These are phyloP conservation scores for Corythucha ciliata DNA, from an alignment of 2,888 invertebrate genomes.

Conservation along the genomic window DNA sequence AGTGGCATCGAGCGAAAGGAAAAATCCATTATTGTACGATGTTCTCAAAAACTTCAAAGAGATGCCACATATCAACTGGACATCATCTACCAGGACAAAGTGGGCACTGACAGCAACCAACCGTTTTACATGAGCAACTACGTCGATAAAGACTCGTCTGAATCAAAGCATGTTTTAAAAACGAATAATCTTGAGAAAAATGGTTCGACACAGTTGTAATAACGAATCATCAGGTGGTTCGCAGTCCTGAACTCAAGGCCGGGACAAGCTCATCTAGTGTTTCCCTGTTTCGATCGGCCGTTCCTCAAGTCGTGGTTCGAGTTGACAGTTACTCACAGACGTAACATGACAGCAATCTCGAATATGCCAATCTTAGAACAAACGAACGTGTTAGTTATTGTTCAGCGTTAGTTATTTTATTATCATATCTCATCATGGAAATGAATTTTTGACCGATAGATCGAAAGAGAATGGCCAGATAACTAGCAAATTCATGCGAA, in stretches of 20 bases:
- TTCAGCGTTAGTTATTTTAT: not conserved
- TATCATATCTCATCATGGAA: not conserved
- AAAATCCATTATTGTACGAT: slow-evolving; percentile 29
- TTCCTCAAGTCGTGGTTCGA: slow-evolving; percentile 62
- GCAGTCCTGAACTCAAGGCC: slow-evolving; percentile 34
- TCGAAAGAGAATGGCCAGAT: slow-evolving; percentile 45
- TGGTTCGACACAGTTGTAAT: slow-evolving; percentile 1
- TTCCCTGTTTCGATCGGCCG: slow-evolving; percentile 76
- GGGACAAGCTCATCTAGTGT: slow-evolving; percentile 58
- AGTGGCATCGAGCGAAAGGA: slow-evolving; percentile 30
- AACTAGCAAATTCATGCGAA: slow-evolving; percentile 58
- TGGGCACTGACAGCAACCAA: slow-evolving; percentile 54
- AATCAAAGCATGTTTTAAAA: slow-evolving; percentile 22
- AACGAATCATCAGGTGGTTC: slow-evolving; percentile 36
- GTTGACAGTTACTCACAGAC: slow-evolving; percentile 47
- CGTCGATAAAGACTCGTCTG: slow-evolving; percentile 40
- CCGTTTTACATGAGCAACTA: slow-evolving; percentile 63
- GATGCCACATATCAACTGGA: slow-evolving; percentile 50
- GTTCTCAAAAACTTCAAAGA: slow-evolving; percentile 31
- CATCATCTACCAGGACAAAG: slow-evolving; percentile 55
- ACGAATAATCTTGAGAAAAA: not conserved
- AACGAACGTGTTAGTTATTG: slow-evolving; percentile 34
- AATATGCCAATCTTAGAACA: slow-evolving; percentile 35
- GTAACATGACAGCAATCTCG: slow-evolving; percentile 33
- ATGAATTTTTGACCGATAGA: slow-evolving; percentile 21